phyloP scores from a whole-genome alignment of 2,113 vertebrate genomes.

The Aspidoscelis tigris region DNA sequence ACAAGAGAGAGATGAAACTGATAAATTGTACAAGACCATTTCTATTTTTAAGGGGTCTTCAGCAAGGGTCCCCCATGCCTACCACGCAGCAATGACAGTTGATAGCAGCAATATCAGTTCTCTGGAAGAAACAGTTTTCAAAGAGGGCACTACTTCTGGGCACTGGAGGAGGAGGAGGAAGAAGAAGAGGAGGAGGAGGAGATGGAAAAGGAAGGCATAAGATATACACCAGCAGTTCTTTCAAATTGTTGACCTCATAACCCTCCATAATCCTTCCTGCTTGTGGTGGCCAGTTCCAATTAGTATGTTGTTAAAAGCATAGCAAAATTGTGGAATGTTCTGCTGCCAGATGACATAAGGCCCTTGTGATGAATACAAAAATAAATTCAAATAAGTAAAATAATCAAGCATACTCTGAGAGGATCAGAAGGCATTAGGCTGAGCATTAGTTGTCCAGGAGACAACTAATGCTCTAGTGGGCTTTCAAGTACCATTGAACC shows the following conservation, averaged over 20 bases:
- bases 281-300: background rate
- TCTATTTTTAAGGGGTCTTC: too few relatives aligned
- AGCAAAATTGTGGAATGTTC: background rate
- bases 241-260: background rate
- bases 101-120: too few relatives aligned
- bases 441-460: background rate
- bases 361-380: background rate
- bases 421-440: background rate
- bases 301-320: background rate
- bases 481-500: background rate
- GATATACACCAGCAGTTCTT: background rate
- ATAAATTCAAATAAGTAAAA: too few relatives aligned
- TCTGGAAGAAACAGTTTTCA: too few relatives aligned
- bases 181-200: too few relatives aligned
- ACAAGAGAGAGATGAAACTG: too few relatives aligned
- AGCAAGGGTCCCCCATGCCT: too few relatives aligned
- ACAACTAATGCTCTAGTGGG: background rate
- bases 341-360: background rate
- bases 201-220: too few relatives aligned
- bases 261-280: too few relatives aligned
- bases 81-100: too few relatives aligned
- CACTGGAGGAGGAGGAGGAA: too few relatives aligned
- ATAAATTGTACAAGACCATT: too few relatives aligned
- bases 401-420: background rate
- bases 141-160: background rate